Base-by-base conservation (phyloP, 2,888 invertebrate species). In the Neocrepidodera transversa region DNA sequence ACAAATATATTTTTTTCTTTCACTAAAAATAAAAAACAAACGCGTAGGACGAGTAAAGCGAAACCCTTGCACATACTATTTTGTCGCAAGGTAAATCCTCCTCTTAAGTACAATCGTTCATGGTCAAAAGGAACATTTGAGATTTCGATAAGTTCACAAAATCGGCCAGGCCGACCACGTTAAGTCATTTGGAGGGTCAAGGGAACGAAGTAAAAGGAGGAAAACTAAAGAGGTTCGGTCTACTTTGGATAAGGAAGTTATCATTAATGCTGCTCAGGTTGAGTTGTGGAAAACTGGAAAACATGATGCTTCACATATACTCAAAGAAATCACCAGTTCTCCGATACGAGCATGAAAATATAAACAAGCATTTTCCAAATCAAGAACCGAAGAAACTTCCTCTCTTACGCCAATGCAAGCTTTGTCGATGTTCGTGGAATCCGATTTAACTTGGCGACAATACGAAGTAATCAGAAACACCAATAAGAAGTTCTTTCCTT, bases 391-490 rank as follows among this genome's bases (percentile, higher is more conserved):
- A 28, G 23, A 42, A 20, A 17, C 17, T n/a, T 18, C 23, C 10
- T 14, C 11, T 20, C 45, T 53, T 10, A 53, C 54, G 7, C 30
- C 45, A 48, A 36, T 60, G 20, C 30, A 58, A 43, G 55, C 60
- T 4, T 26, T 55, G 10, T 7, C 42, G 8, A 43, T 60, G 18
- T 55, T 60, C 36, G 55, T 60, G 11, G 60, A 60, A 20, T 54
- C 60, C 6, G 43, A 50, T 35, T 42, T 60, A 7, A 23, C 42
- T 2, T 14, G 48, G 32, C 28, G 43, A 40, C 55, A 60, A 36
- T 60, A 60, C 36, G 56, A 56, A 20, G 28, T 56, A 35, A 47
- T 56, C 2, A 49, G 50, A 20, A 13, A 14, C 28, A 40, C 49
- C 5, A 35, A 42, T 11, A 49, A 38, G 40, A 56, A 23, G 18